Percentiles rank a stretch among this genome's conserved stretches.
These are phyloP conservation scores for Thera britannica DNA, from an alignment of 2,888 invertebrate species.

Conservation along the genomic window DNA sequence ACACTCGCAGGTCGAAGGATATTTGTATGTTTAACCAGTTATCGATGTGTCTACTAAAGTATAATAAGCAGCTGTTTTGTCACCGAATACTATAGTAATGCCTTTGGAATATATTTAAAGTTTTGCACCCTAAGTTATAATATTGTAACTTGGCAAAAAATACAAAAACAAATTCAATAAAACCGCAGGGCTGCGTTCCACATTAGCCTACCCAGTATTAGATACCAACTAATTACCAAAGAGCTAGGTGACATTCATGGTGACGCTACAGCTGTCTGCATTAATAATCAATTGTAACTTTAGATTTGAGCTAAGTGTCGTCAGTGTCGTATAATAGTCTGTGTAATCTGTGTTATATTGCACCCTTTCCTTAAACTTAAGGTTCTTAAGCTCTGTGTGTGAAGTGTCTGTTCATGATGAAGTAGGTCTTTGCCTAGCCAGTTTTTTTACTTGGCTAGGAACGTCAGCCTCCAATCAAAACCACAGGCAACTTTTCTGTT, in stretches of 20 bases:
- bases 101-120: neutral
- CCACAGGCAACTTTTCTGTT: too few species aligned
- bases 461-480: too few species aligned
- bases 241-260: neutral
- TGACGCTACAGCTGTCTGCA: conserved; percentile 31
- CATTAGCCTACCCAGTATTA: too few species aligned
- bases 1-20: conserved; percentile 18
- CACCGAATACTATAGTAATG: conserved; percentile 12
- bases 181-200: too few species aligned
- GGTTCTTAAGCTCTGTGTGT: neutral
- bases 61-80: conserved; percentile 35
- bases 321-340: conserved; percentile 72
- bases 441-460: too few species aligned
- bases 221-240: too few species aligned
- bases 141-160: too few species aligned
- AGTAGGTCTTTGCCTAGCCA: neutral
- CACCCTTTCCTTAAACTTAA: conserved; percentile 53
- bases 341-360: conserved; percentile 43
- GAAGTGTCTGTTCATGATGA: neutral
- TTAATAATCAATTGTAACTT: conserved; percentile 42
- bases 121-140: too few species aligned
- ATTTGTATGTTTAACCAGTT: conserved; percentile 14
- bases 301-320: conserved; percentile 57
- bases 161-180: too few species aligned
- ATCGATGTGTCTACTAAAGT: conserved; percentile 28